These are phyloP conservation scores for Pangasius larnaudii DNA, from an alignment of 2,797 vertebrate species.

Conservation along the genomic window DNA sequence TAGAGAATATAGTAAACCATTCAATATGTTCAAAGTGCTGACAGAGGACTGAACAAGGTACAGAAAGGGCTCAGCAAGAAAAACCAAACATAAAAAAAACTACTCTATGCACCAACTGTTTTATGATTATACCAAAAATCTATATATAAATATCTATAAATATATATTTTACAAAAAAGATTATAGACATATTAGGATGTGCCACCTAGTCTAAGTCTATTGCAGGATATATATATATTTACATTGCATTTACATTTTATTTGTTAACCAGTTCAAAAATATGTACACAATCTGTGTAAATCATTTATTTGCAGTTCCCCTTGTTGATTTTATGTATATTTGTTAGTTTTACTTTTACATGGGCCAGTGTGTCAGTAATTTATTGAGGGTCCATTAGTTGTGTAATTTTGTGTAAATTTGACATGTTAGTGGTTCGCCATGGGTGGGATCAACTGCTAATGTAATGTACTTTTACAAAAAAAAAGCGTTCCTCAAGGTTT, in stretches of 20 bases:
- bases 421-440: constrained; percentile 1
- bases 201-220: background rate
- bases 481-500: background rate
- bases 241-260: background rate
- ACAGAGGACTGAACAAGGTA: constrained; percentile 32
- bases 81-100: constrained; percentile 25
- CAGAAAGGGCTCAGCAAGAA: constrained; percentile 25
- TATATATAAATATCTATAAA: no score
- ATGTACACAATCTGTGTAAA: background rate
- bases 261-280: background rate
- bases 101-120: background rate
- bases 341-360: background rate
- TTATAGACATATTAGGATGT: background rate
- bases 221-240: background rate
- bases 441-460: constrained; percentile 7
- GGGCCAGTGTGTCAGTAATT: background rate
- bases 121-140: background rate
- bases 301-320: background rate
- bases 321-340: background rate
- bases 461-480: background rate
- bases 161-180: background rate
- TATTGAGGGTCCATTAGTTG: background rate
- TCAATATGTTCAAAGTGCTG: constrained; percentile 33
- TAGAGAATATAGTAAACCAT: constrained; percentile 21
- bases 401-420: background rate